Evolutionary conservation across 2,113 vertebrate genomes (phyloP).

Genomic region (Oryctolagus cuniculus): mOryCun1.1 NC_091435.1:171820001-171820500

Average conservation of each 20-base stretch:
- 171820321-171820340: neutral
- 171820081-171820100: neutral
- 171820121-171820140: neutral
- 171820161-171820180: neutral
- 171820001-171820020: neutral
- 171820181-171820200: neutral
- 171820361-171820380: neutral
- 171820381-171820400: neutral
- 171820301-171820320: neutral
- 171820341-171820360: neutral
- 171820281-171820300: neutral
- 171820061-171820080: too few species aligned
- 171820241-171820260: neutral
- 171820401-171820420: neutral
- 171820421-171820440: neutral
- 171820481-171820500: neutral
- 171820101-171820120: neutral
- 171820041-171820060: neutral
- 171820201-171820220: neutral
- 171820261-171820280: neutral
- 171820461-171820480: neutral
- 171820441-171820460: neutral
- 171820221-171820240: neutral
- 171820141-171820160: too few species aligned
- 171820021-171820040: neutral